Conservation (phyloP, 2,113 vertebrate species). For the Ageneiosus marmoratus region DNA sequence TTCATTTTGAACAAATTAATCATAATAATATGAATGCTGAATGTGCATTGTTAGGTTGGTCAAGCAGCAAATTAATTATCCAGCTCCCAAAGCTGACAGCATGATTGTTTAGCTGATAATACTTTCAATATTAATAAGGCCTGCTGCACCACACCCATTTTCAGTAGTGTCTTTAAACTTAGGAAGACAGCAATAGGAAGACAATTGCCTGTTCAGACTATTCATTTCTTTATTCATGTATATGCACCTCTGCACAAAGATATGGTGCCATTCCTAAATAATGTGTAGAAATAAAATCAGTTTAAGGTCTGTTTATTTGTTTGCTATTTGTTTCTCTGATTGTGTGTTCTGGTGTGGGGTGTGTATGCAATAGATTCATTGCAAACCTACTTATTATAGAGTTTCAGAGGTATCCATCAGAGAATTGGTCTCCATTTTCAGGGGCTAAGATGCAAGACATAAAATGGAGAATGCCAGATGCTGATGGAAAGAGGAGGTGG, state of each 20-base stretch:
- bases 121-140: slow-evolving; percentile 41
- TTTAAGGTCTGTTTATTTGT: not conserved
- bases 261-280: not conserved
- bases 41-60: not conserved
- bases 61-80: not conserved
- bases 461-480: not conserved
- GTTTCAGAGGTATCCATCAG: not conserved
- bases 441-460: not conserved
- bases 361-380: slow-evolving; percentile 1
- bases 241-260: not conserved
- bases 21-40: not conserved
- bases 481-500: not conserved
- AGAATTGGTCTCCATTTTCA: not conserved
- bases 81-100: not conserved
- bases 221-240: not conserved
- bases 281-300: not conserved
- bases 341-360: slow-evolving; percentile 11
- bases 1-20: not conserved
- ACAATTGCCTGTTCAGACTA: not conserved
- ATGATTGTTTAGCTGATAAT: not conserved
- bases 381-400: slow-evolving; percentile 27
- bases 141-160: slow-evolving; percentile 41
- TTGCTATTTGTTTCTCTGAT: slow-evolving; percentile 9
- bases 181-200: slow-evolving; percentile 9
- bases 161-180: slow-evolving; percentile 11